These are phyloP conservation scores for Percina caprodes DNA, from an alignment of 2,113 vertebrate genomes.

Conservation along the genomic window DNA sequence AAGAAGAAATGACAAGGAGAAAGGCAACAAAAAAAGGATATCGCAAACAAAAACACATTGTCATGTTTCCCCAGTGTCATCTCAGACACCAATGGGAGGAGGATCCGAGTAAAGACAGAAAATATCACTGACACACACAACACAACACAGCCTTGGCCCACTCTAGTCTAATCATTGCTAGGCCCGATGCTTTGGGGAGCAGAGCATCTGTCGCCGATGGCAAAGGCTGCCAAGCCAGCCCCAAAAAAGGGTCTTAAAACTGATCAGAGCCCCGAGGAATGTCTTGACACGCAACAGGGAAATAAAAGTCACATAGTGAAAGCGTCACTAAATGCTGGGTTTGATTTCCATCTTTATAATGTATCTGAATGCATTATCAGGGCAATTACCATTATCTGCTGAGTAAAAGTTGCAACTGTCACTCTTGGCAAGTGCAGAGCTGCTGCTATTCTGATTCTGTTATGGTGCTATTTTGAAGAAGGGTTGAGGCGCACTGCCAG, in stretches of 20 bases:
- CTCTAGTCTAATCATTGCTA: conserved; percentile 58
- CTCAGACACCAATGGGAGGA: background rate
- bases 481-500: conserved; percentile 28
- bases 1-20: background rate
- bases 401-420: conserved; percentile 28
- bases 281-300: conserved; percentile 6
- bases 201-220: conserved; percentile 63
- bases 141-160: conserved; percentile 3
- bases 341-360: conserved; percentile 25
- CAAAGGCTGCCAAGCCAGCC: conserved; percentile 41
- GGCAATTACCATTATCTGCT: conserved; percentile 23
- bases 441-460: conserved; percentile 40
- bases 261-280: conserved; percentile 21
- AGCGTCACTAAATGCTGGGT: background rate
- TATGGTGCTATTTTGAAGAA: conserved; percentile 41
- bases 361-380: conserved; percentile 32
- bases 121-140: conserved; percentile 20
- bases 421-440: conserved; percentile 32
- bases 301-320: conserved; percentile 12
- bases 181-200: conserved; percentile 52
- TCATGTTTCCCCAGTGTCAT: conserved; percentile 11
- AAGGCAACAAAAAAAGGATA: conserved; percentile 3
- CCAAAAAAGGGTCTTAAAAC: conserved; percentile 36
- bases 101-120: conserved; percentile 10
- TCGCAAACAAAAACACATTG: conserved; percentile 14